phyloP scores from a whole-genome alignment of 2,113 vertebrate species.

The Thamnophis sirtalis region DNA sequence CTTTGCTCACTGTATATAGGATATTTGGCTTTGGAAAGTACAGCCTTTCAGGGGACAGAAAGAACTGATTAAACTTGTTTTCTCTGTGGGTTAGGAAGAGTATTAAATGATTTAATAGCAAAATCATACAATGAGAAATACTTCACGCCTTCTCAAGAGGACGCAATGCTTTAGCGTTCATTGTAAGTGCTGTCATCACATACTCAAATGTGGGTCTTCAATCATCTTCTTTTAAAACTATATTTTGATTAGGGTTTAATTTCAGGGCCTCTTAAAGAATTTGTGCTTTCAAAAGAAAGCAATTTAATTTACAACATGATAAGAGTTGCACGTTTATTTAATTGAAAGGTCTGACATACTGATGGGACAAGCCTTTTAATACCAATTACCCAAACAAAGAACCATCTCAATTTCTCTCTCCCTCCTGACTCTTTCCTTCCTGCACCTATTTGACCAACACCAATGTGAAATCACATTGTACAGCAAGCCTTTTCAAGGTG shows the following conservation, averaged over 20 bases:
- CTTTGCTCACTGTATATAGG: not conserved
- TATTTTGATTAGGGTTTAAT: constrained; percentile 37
- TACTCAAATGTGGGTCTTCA: not conserved
- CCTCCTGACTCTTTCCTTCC: not conserved
- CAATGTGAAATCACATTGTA: constrained; percentile 17
- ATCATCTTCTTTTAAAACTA: constrained; percentile 14
- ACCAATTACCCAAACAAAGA: constrained; percentile 60
- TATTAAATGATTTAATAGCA: not conserved
- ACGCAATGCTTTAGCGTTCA: not conserved
- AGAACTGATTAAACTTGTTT: not conserved
- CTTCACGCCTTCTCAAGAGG: not conserved
- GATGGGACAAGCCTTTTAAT: constrained; percentile 52
- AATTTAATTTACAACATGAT: constrained; percentile 60
- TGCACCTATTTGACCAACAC: not conserved
- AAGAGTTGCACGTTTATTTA: constrained; percentile 52
- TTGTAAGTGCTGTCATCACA: not conserved
- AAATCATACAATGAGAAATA: not conserved
- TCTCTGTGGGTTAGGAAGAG: not conserved
- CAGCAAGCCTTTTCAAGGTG: constrained; percentile 19
- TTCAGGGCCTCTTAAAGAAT: constrained; percentile 51
- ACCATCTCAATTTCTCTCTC: constrained; percentile 24
- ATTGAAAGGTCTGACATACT: constrained; percentile 63
- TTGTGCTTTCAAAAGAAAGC: constrained; percentile 48
- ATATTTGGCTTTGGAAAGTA: not conserved
- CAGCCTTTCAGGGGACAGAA: constrained; percentile 10